Conservation (phyloP, 2,113 vertebrate genomes). For the Dicentrarchus labrax region DNA sequence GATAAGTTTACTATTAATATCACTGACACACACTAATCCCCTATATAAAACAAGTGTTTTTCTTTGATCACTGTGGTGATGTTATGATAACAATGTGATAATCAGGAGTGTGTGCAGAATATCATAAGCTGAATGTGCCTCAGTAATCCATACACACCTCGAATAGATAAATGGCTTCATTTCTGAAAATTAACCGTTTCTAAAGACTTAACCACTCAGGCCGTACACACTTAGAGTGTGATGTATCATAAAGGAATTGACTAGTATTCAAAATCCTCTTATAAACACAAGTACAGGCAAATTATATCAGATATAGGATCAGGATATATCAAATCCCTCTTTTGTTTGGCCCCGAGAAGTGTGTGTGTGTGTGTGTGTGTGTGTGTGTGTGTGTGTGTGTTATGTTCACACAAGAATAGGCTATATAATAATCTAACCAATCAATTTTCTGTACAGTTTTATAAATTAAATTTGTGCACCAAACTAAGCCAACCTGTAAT, state of each 20-base stretch:
- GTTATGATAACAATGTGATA: slow-evolving; percentile 6
- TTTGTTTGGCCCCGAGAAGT: slow-evolving; percentile 29
- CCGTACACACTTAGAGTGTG: background rate
- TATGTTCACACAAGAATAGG: background rate
- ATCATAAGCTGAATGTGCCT: slow-evolving; percentile 25
- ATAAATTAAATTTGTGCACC: slow-evolving; percentile 19
- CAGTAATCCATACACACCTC: slow-evolving; percentile 28
- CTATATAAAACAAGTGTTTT: background rate
- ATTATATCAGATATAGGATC: slow-evolving; percentile 31
- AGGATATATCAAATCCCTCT: slow-evolving; percentile 28
- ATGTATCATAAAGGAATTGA: slow-evolving; percentile 24
- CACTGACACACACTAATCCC: background rate
- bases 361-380: slow-evolving; percentile 6
- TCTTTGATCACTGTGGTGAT: slow-evolving; percentile 11
- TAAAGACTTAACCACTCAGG: background rate
- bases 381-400: background rate
- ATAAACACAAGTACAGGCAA: slow-evolving; percentile 22
- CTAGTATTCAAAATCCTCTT: slow-evolving; percentile 42
- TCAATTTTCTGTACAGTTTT: background rate
- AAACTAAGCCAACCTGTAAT: slow-evolving; percentile 36
- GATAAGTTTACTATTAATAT: background rate
- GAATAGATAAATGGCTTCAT: slow-evolving; percentile 30
- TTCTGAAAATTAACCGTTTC: slow-evolving; percentile 24
- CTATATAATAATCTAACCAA: slow-evolving; percentile 1
- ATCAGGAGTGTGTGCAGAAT: slow-evolving; percentile 28